Evolutionary conservation across 2,113 vertebrate species (phyloP).

Genomic region (Misgurnus mizolepis): DNA sequence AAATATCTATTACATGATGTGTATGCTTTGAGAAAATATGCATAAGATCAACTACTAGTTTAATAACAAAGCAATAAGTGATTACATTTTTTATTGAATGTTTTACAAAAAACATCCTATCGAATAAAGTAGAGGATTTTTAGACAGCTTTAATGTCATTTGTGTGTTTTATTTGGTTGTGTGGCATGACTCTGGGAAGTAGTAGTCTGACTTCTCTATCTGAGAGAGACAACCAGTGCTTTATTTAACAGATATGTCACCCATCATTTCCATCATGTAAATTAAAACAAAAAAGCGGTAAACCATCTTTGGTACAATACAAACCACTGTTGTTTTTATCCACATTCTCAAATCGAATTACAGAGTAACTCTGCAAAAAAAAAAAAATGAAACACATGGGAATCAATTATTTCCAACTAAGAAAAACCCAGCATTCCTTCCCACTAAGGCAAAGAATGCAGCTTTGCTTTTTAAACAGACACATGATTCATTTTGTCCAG

Average conservation of each 20-base stretch:
- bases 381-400: conserved; percentile 34
- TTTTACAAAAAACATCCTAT: conserved; percentile 76
- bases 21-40: conserved; percentile 73
- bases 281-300: not conserved
- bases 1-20: conserved; percentile 67
- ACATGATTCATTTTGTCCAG: not conserved
- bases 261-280: not conserved
- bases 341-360: not conserved
- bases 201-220: not conserved
- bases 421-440: conserved; percentile 10
- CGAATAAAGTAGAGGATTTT: conserved; percentile 82
- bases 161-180: conserved; percentile 32
- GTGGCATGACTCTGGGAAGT: not conserved
- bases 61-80: conserved; percentile 79
- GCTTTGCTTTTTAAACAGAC: not conserved
- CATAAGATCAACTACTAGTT: conserved; percentile 73
- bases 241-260: not conserved
- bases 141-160: conserved; percentile 61
- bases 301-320: not conserved
- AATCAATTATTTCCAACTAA: conserved; percentile 1
- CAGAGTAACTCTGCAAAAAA: not conserved
- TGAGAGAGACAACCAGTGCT: not conserved
- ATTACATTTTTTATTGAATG: conserved; percentile 80
- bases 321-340: conserved; percentile 7
- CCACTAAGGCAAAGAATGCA: not conserved